Conservation (phyloP, 2,888 invertebrate genomes). For the Leptogaster cylindrica region DNA sequence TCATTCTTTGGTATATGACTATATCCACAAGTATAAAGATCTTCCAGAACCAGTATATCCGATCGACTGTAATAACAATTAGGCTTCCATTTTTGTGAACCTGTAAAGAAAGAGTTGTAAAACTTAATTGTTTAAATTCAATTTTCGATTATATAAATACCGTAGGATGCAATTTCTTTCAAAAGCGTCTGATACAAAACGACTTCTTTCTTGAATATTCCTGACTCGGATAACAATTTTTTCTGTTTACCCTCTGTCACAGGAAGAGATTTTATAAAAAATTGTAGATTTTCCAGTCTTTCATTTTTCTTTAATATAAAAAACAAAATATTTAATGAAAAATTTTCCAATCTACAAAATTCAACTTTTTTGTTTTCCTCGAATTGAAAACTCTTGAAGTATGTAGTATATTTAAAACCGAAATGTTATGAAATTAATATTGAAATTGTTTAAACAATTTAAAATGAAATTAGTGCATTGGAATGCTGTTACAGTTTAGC, state of each 20-base stretch:
- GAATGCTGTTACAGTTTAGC: too few species aligned
- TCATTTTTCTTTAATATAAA: not conserved
- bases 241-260: conserved; percentile 49
- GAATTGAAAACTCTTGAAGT: too few species aligned
- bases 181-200: conserved; percentile 52
- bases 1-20: not conserved
- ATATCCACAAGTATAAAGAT: conserved; percentile 48
- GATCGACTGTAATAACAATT: conserved; percentile 42
- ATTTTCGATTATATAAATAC: not conserved
- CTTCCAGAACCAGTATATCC: conserved; percentile 49
- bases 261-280: conserved; percentile 55
- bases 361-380: too few species aligned
- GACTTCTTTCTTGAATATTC: conserved; percentile 53
- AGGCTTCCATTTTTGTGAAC: conserved; percentile 55
- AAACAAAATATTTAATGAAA: not conserved
- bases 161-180: conserved; percentile 49
- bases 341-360: not conserved
- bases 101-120: too few species aligned
- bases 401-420: too few species aligned
- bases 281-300: conserved; percentile 47
- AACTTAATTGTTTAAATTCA: not conserved
- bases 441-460: too few species aligned
- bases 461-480: too few species aligned
- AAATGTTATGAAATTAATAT: too few species aligned
- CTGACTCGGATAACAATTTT: conserved; percentile 49